Evolutionary conservation across 2,113 vertebrate genomes (phyloP).

Genomic region (Ailurus styani): DNA sequence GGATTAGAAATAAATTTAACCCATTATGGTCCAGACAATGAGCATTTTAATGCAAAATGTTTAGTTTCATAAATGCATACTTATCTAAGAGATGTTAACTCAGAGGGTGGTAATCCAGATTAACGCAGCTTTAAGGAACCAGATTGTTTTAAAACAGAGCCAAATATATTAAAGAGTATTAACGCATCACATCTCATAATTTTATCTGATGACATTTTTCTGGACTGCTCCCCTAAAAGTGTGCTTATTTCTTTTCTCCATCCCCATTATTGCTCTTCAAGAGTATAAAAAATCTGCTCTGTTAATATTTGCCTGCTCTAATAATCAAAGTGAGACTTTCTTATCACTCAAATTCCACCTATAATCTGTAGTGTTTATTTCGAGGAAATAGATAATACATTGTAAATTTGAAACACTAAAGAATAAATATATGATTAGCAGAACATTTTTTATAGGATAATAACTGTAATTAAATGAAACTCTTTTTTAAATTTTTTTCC

Average conservation of each 20-base stretch:
- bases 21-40: background rate
- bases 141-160: conserved; percentile 61
- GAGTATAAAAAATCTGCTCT: conserved; percentile 17
- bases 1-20: conserved; percentile 21
- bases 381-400: conserved; percentile 19
- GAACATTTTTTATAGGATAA: conserved; percentile 38
- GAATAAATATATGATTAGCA: conserved; percentile 34
- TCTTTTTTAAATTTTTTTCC: background rate
- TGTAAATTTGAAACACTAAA: background rate
- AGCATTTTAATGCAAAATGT: conserved; percentile 38
- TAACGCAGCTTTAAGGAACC: conserved; percentile 16
- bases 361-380: background rate
- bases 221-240: conserved; percentile 41
- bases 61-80: conserved; percentile 17
- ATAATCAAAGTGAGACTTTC: background rate
- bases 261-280: background rate
- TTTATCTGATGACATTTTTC: conserved; percentile 58
- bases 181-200: conserved; percentile 40
- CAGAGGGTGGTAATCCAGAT: conserved; percentile 48
- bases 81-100: conserved; percentile 25
- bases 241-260: background rate
- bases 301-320: conserved; percentile 35
- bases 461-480: background rate
- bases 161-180: conserved; percentile 61
- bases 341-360: background rate